Evolutionary conservation across 2,797 vertebrate genomes (phyloP), one percentile per base, ranked within the genome.

Genomic region (Paguma larvata): DNA sequence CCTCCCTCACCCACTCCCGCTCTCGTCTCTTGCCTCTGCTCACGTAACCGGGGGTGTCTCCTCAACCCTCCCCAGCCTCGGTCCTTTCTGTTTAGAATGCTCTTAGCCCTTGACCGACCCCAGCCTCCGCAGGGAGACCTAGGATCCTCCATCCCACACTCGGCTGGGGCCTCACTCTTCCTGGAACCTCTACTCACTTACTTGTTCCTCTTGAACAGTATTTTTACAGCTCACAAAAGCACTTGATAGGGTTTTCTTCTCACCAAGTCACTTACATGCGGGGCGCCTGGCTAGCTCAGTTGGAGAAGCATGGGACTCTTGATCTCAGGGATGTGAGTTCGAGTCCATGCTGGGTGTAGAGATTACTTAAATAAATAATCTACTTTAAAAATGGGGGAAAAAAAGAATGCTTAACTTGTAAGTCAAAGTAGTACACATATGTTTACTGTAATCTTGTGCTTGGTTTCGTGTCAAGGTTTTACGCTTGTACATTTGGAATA

Each of bases 381-480:
- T 23, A 59, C 44, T 44, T 44, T 27, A 44, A 72, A 41, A 44
- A 53, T 53, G 51, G 51, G 7, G 70, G 2, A 0, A 7, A 19
- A 19, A 8, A 9, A 44, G 63, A 86, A 48, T 79, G 8, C n/a
- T 80, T 88, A 82, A 77, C 48, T 89, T 86, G 6, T 12, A 90
- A 89, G 46, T 90, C 63, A 38, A 18, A 86, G 62, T 70, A 44
- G 32, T 34, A 51, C 75, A 32, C 25, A 12, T 95, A 38, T 89
- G 59, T 91, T 85, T 73, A 38, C 86, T 85, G 0, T 79, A 68
- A 19, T 95, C 46, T 85, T n/a, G 3, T 44, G 25, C 94, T 93
- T 83, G 63, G 19, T 87, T 32, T 91, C 62, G 51, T 80, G 46
- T 80, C 41, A 23, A 48, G 32, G 25, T 88, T 83, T 94, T 94